A percentile compares a stretch with the other conserved stretches of the same genome.
phyloP scores from a whole-genome alignment of 2,113 vertebrate species.

The Ctenodactylus gundi region DNA sequence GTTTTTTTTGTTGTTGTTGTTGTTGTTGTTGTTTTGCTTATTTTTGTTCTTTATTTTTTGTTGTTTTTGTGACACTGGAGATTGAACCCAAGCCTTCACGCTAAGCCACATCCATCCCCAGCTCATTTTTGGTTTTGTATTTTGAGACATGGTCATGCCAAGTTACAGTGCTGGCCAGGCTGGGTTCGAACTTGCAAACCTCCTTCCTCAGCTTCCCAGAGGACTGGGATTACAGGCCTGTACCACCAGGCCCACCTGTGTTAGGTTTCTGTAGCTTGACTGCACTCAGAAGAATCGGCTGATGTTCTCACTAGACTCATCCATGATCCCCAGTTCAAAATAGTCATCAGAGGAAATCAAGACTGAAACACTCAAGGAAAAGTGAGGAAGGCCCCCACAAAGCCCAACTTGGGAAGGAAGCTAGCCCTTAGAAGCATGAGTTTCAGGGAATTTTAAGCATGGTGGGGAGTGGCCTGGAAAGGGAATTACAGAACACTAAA shows the following conservation, averaged over 20 bases:
- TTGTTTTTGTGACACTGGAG: no score
- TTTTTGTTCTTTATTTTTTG: not conserved
- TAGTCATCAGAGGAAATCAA: not conserved
- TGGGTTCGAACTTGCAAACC: no score
- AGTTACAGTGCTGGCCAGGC: no score
- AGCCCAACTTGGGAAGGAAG: not conserved
- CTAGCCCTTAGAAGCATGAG: accelerated
- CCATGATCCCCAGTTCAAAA: not conserved
- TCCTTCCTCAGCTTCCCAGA: no score
- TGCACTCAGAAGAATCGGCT: not conserved
- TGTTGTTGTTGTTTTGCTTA: no score
- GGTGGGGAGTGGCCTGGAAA: not conserved
- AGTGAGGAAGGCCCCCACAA: not conserved
- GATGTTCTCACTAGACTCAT: not conserved
- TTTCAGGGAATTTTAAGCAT: not conserved
- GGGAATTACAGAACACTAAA: not conserved
- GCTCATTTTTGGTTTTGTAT: no score
- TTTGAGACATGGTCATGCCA: no score
- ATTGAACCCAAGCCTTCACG: no score
- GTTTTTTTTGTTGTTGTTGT: no score
- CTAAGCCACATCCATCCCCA: no score
- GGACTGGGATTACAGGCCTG: no score
- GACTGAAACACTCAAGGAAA: not conserved
- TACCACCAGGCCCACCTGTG: no score
- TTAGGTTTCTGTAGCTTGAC: not conserved